Conservation (phyloP, 2,113 vertebrate species). For the Macaca nemestrina region DNA sequence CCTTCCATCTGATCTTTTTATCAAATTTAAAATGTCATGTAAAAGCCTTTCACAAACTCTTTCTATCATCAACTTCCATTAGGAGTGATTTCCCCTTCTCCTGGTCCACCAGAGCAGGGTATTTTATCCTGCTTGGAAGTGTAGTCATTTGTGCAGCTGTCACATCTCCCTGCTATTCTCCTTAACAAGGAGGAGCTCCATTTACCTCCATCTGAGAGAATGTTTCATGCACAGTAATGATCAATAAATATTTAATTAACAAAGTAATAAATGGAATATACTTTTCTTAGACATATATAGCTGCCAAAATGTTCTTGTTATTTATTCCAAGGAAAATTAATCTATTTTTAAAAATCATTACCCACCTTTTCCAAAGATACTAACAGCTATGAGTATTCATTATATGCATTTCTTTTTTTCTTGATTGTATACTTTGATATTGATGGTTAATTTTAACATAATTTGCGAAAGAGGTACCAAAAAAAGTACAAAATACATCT, state of each 20-base stretch:
- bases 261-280: neutral
- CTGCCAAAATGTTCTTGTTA: neutral
- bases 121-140: neutral
- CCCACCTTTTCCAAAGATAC: neutral
- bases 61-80: neutral
- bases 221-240: neutral
- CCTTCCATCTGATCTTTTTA: neutral
- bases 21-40: neutral
- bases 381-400: neutral
- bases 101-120: no score
- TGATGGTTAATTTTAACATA: neutral
- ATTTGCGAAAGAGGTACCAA: neutral
- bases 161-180: neutral
- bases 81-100: neutral
- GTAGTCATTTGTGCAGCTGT: neutral
- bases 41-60: neutral
- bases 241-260: neutral
- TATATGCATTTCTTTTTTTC: neutral
- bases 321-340: neutral
- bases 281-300: neutral
- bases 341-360: neutral
- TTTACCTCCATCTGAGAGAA: neutral
- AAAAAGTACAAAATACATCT: neutral
- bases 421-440: neutral
- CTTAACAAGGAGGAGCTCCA: neutral